Evolutionary conservation across 2,113 vertebrate genomes (phyloP).

Genomic region (Carollia perspicillata): DNA sequence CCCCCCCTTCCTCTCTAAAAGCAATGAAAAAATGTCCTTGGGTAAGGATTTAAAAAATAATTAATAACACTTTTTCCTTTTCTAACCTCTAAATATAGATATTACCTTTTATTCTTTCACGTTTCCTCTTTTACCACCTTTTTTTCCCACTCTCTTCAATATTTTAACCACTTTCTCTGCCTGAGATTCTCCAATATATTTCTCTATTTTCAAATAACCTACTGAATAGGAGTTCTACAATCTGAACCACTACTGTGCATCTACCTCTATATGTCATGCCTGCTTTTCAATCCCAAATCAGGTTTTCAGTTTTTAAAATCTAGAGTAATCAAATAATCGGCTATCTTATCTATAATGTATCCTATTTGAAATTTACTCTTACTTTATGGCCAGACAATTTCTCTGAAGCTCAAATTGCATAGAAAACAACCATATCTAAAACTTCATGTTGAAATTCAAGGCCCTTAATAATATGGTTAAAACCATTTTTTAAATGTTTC

Average conservation of each 20-base stretch:
- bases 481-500: background rate
- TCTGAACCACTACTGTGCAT: background rate
- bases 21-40: no score
- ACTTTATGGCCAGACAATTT: background rate
- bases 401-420: background rate
- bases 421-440: background rate
- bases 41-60: no score
- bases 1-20: no score
- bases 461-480: background rate
- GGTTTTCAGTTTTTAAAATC: background rate
- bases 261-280: background rate
- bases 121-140: background rate
- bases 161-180: background rate
- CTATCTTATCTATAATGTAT: background rate
- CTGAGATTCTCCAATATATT: background rate
- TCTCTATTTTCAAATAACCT: background rate
- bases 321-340: background rate
- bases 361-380: background rate
- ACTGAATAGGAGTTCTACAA: background rate
- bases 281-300: background rate
- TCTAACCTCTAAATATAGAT: background rate
- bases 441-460: background rate
- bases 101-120: background rate
- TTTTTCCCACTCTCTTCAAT: background rate
- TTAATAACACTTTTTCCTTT: no score